Conservation (phyloP, 2,797 vertebrate species). For the Gymnothorax javanicus region DNA sequence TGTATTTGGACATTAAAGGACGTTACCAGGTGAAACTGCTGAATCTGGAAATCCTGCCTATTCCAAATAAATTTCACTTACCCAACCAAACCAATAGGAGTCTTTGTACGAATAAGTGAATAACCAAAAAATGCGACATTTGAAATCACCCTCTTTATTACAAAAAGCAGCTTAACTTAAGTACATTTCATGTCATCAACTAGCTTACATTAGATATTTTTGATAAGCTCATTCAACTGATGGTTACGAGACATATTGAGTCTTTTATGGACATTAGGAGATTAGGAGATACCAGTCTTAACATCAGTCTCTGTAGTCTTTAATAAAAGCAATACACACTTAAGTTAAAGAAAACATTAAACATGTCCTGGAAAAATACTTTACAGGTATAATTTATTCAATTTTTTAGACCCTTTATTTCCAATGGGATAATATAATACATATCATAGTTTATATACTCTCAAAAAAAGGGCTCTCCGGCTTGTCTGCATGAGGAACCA, state of each 20-base stretch:
- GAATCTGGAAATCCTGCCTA: no score
- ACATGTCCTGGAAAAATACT: neutral
- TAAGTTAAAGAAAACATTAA: neutral
- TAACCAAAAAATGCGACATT: neutral
- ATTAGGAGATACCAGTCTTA: neutral
- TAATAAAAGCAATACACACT: neutral
- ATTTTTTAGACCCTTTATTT: no score
- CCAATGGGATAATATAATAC: no score
- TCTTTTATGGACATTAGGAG: neutral
- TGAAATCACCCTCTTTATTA: neutral
- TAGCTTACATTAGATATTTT: neutral
- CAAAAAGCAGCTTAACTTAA: neutral
- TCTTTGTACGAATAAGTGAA: neutral
- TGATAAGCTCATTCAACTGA: neutral
- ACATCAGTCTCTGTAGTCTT: neutral
- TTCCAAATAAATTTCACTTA: no score
- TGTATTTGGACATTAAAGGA: no score
- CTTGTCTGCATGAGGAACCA: no score
- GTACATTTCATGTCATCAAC: neutral
- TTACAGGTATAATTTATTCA: neutral
- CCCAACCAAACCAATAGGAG: no score
- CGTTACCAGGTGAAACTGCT: no score
- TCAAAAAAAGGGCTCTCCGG: no score
- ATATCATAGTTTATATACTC: no score
- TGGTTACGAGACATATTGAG: neutral